Percentiles rank a stretch among this genome's conserved stretches.
These are phyloP conservation scores for Papilio machaon DNA, from an alignment of 1,140 invertebrate species.

Conservation along the genomic window DNA sequence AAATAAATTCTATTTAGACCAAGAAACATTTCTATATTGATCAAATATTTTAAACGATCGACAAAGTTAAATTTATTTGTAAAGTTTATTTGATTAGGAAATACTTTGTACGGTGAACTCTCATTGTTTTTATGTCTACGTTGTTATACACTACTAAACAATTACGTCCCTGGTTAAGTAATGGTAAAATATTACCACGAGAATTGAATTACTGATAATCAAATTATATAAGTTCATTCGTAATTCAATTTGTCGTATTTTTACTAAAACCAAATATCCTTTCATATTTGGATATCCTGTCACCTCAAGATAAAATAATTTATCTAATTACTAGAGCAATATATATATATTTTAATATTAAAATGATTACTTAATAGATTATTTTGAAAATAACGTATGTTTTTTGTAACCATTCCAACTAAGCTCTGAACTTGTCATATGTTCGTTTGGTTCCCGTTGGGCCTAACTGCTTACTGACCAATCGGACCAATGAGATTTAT, in stretches of 20 bases:
- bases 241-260: neutral
- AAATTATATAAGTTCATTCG: neutral
- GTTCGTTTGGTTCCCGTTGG: no score
- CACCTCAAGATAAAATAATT: neutral
- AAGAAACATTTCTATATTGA: conserved; percentile 9
- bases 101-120: neutral
- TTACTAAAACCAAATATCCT: neutral
- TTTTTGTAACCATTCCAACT: no score
- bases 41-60: conserved; percentile 21
- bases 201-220: conserved; percentile 20
- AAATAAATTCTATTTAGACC: conserved; percentile 21
- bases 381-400: no score
- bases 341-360: no score
- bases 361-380: no score
- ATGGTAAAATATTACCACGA: neutral
- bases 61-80: neutral
- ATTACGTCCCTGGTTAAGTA: neutral
- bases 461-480: no score
- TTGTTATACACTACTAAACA: neutral
- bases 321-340: no score
- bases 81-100: neutral
- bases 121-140: neutral
- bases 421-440: no score
- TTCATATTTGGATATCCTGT: neutral
- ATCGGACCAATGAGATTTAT: no score